Base-by-base conservation (phyloP, 2,888 invertebrate genomes). In the Corbicula japonica region DNA sequence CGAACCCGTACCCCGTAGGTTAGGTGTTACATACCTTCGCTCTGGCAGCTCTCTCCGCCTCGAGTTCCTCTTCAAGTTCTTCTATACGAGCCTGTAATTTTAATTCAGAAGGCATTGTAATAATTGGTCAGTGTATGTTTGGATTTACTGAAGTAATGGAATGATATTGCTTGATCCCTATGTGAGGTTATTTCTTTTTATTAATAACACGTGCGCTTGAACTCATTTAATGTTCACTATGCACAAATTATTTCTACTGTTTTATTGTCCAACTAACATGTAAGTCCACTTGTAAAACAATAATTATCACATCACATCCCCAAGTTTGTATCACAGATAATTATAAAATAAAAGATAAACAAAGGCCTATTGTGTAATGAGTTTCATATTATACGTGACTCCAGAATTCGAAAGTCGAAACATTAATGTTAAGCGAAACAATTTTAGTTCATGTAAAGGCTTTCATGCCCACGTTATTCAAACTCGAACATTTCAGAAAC, bases 51-150 rank as follows among this genome's bases (percentile, higher is more conserved):
- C 99, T 96, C 95, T 99, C 99, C 90, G 99, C 98, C 94, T 99
- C 99, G 90, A 99, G 97, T 95, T 99, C 99, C 94, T 99, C 99
- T 94, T 99, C 99, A 93, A 99, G 95, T 94, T 99, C 99, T 94
- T 99, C 99, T 94, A 99, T 99, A 94, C 99, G 91, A 96, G 94
- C 83, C 83, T 83, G 83, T 68, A 83, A 83, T 56, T 18, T 10
- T 28, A 50, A 18, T 23, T 66, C 56, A 50, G 65, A 62, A 30
- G 76, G 74, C 83, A 79, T 78, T 28, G 46, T 77, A 69, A 26
- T 28, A 48, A 23, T 35, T 35, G 2, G 18, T 28, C 44, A 26
- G n/a, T n/a, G n/a, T n/a, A n/a, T n/a, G n/a, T n/a, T n/a, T 18
- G 15, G 15, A 21, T 32, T 54, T 18, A 15, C 30, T 32, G 2